Conservation (phyloP, 2,113 vertebrate genomes). For the Pomatostomus ruficeps region DNA sequence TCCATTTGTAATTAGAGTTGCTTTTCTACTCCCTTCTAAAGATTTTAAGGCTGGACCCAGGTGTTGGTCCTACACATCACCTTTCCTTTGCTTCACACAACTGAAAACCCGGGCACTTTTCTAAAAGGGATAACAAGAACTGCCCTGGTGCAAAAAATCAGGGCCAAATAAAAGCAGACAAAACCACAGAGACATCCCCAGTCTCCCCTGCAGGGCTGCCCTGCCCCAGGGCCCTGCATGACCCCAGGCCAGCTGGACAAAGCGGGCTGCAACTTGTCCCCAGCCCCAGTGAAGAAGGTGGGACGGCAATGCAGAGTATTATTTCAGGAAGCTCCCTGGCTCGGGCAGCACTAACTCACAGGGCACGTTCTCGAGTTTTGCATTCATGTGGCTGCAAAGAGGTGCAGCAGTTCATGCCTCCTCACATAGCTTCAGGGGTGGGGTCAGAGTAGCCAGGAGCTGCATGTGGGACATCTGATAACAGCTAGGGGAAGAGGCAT, state of each 20-base stretch:
- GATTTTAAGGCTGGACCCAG: not conserved
- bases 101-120: not conserved
- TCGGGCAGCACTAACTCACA: not conserved
- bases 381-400: conserved; percentile 45
- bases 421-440: not conserved
- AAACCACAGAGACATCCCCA: not conserved
- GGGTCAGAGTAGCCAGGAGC: not conserved
- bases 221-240: not conserved
- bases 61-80: not conserved
- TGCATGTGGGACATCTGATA: rapidly evolving
- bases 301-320: not conserved
- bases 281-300: not conserved
- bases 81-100: not conserved
- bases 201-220: rapidly evolving
- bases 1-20: not conserved
- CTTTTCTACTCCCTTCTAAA: not conserved
- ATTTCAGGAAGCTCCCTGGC: conserved; percentile 27
- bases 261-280: not conserved
- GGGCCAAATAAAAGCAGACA: not conserved
- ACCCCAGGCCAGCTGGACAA: not conserved
- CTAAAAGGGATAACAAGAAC: not conserved
- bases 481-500: not conserved
- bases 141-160: not conserved
- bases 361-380: not conserved
- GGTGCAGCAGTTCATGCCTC: not conserved